Base-by-base conservation (phyloP, 2,797 vertebrate genomes). In the Rhinella marina region DNA sequence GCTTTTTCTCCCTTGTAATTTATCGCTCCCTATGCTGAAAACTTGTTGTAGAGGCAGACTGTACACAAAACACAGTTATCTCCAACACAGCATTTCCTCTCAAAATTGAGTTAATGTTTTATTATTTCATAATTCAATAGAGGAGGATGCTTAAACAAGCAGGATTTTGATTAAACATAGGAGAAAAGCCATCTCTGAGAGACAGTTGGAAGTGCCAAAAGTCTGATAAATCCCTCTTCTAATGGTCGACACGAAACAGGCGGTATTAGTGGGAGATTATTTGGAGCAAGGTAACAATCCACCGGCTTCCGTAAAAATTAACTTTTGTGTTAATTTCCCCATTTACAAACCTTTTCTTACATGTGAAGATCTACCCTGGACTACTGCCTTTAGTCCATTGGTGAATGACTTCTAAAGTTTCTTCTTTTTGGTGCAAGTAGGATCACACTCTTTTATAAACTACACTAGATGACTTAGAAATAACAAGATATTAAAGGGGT, bases 71-170 rank as follows among this genome's bases (percentile, higher is more conserved):
- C 27, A 52, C 59, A 41, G 61, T 86, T 89, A 89, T 86, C 89
- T 90, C 90, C 87, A 91, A 86, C 86, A 90, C 89, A 90, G 90
- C 90, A 88, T 90, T 90, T 88, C 90, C 88, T 89, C 89, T 90
- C 91, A 90, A 91, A 94, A 93, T 91, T 88, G 92, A 93, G 91
- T 92, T 93, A 93, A 91, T 90, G 87, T 90, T 85, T 92, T 91
- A 91, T 90, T 92, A 90, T 90, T 92, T 93, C 91, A 90, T 92
- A 92, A 94, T 92, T 92, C 91, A 92, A 93, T 92, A 92, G 91
- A 90, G 90, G 81, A 92, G 90, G 91, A 84, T 92, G 91, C 90
- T 92, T 92, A 92, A 92, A 93, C 90, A 91, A 93, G 91, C 90
- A 92, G 91, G 84, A 90, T 91, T 93, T 90, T 92, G 90, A 93